Percentiles rank a stretch among this genome's conserved stretches.
Conservation (phyloP, 2,113 vertebrate genomes). For the Willisornis vidua region DNA sequence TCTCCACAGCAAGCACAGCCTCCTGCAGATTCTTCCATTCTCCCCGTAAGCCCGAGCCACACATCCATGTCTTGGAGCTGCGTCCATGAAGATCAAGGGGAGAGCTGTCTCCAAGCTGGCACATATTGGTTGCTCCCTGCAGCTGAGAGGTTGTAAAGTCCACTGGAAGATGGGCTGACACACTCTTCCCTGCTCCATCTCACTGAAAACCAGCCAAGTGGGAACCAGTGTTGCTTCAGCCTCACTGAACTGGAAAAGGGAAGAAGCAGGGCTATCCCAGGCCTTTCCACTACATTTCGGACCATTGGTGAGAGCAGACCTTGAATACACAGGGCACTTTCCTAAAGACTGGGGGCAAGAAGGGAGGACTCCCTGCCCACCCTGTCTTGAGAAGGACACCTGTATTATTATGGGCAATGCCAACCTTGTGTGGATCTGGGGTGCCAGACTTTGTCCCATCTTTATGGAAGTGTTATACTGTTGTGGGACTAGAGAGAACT, state of each 20-base stretch:
- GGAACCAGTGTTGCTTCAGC: not conserved
- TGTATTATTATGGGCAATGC: not conserved
- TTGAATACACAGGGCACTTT: not conserved
- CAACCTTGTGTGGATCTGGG: rapidly evolving
- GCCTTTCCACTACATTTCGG: not conserved
- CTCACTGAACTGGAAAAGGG: not conserved
- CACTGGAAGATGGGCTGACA: not conserved
- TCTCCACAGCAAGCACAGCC: not conserved
- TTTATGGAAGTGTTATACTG: not conserved
- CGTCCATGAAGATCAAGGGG: not conserved
- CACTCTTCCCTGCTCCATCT: not conserved
- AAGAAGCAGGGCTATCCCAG: not conserved
- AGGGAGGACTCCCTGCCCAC: not conserved
- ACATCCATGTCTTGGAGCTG: not conserved
- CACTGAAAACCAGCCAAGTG: not conserved
- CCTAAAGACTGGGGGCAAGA: not conserved
- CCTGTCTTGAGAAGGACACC: not conserved
- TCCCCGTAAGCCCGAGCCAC: not conserved
- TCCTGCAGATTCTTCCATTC: not conserved
- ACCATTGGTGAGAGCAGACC: not conserved
- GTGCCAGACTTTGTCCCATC: rapidly evolving
- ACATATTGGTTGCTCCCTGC: not conserved
- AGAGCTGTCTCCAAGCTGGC: not conserved
- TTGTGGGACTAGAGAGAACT: not conserved
- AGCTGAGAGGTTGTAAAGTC: not conserved